These are phyloP conservation scores for Trichechus manatus DNA, from an alignment of 2,113 vertebrate genomes.

Conservation along the genomic window DNA sequence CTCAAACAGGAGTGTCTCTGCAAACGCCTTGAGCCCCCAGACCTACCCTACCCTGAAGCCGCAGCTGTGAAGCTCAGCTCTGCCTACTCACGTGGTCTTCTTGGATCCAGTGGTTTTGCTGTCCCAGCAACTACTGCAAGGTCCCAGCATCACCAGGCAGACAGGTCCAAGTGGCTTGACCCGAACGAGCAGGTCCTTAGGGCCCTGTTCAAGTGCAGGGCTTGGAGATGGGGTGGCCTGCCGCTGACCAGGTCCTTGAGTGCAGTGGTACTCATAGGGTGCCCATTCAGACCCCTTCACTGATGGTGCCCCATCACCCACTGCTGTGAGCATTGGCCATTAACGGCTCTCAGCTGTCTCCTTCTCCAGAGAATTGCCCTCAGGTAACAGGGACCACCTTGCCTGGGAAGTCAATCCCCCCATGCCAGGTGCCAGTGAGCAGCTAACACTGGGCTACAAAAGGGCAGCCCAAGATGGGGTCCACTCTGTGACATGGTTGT, in stretches of 20 bases:
- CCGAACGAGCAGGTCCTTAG: neutral
- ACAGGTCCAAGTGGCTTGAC: neutral
- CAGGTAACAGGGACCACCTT: neutral
- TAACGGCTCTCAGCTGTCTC: neutral
- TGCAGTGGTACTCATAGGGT: fast-evolving
- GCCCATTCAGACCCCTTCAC: neutral
- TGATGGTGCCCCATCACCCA: neutral
- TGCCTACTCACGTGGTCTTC: neutral
- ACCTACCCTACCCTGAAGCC: neutral
- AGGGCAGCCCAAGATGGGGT: neutral
- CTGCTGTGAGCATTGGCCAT: neutral
- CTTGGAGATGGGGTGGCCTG: neutral
- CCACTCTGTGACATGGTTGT: neutral
- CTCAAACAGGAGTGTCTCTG: neutral
- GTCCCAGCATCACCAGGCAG: neutral
- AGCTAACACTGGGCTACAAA: neutral
- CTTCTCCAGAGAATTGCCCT: neutral
- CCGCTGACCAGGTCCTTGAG: no score
- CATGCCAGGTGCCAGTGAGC: neutral
- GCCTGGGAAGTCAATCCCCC: neutral
- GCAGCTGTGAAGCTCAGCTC: neutral
- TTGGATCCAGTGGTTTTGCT: neutral
- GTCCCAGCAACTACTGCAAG: neutral
- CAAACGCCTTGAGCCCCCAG: neutral
- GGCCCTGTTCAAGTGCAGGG: neutral